A percentile compares a stretch with the other conserved stretches of the same genome.
phyloP scores from a whole-genome alignment of 2,113 vertebrate species.

The Stictonetta naevosa region DNA sequence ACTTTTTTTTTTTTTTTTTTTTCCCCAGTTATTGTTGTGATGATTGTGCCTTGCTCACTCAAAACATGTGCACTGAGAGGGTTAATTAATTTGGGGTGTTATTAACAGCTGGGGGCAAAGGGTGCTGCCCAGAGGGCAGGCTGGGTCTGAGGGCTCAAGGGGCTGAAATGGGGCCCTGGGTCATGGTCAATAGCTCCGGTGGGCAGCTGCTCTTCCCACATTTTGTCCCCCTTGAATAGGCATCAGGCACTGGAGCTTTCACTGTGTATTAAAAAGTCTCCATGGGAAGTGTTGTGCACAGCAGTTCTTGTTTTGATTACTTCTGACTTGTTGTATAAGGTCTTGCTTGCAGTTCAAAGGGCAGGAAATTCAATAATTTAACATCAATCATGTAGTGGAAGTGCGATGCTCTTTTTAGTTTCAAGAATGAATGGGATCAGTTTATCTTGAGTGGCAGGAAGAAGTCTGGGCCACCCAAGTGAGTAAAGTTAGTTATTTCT shows the following conservation, averaged over 20 bases:
- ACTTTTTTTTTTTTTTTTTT: no score
- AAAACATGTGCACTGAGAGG: background rate
- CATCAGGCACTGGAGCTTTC: fast-evolving
- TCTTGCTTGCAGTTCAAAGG: background rate
- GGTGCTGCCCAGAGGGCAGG: background rate
- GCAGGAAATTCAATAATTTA: background rate
- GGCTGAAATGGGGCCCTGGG: background rate
- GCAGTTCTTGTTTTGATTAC: background rate
- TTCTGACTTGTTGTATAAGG: background rate
- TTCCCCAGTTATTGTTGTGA: background rate
- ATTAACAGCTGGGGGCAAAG: background rate
- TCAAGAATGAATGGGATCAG: background rate
- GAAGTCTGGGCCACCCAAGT: background rate
- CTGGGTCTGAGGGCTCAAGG: background rate
- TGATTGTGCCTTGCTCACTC: background rate
- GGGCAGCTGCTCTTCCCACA: background rate
- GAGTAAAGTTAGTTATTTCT: background rate
- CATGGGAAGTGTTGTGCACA: fast-evolving
- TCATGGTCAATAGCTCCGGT: background rate
- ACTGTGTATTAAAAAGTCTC: background rate
- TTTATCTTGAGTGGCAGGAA: background rate
- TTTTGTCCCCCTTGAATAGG: background rate
- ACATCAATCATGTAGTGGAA: background rate
- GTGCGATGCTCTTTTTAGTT: background rate
- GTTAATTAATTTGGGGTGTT: background rate